These are phyloP conservation scores for Pseudomyrmex dendroicus DNA, from an alignment of 1,140 invertebrate genomes.

Conservation along the genomic window DNA sequence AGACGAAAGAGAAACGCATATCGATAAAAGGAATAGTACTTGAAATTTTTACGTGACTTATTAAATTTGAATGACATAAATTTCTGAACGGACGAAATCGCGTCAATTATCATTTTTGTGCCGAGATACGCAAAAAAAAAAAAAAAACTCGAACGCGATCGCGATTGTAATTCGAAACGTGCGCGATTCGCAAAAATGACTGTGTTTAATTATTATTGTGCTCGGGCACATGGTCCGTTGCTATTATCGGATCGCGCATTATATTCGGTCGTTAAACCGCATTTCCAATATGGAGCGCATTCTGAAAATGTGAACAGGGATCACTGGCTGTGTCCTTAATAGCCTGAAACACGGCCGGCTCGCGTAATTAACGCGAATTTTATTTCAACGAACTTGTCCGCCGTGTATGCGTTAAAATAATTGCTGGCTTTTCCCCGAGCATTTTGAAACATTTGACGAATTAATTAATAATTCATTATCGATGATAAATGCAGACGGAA, in stretches of 20 bases:
- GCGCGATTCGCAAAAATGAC: slow-evolving; percentile 51
- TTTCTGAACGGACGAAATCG: neutral
- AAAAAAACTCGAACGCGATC: too few species aligned
- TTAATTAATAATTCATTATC: slow-evolving; percentile 46
- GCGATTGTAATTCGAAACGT: slow-evolving; percentile 13
- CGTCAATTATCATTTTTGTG: neutral
- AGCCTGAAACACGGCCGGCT: slow-evolving; percentile 26
- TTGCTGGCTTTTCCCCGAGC: slow-evolving; percentile 2
- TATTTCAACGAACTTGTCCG: slow-evolving; percentile 39
- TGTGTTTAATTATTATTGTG: slow-evolving; percentile 56
- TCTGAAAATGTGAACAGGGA: slow-evolving; percentile 53
- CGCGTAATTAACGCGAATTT: slow-evolving; percentile 58
- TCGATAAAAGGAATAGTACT: too few species aligned
- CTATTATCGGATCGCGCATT: slow-evolving; percentile 56
- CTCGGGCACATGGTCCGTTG: slow-evolving; percentile 1
- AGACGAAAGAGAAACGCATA: neutral
- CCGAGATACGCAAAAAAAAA: slow-evolving; percentile 5
- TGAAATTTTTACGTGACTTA: neutral
- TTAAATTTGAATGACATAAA: neutral
- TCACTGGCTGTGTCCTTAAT: slow-evolving; percentile 52
- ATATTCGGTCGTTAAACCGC: slow-evolving; percentile 49
- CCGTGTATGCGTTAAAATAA: slow-evolving; percentile 36
- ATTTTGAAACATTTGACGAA: slow-evolving; percentile 14
- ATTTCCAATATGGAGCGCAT: slow-evolving; percentile 42
- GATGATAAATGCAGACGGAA: neutral